Percentiles rank a stretch among this genome's conserved stretches.
Conservation (phyloP, 2,113 vertebrate genomes). For the Platichthys flesus region DNA sequence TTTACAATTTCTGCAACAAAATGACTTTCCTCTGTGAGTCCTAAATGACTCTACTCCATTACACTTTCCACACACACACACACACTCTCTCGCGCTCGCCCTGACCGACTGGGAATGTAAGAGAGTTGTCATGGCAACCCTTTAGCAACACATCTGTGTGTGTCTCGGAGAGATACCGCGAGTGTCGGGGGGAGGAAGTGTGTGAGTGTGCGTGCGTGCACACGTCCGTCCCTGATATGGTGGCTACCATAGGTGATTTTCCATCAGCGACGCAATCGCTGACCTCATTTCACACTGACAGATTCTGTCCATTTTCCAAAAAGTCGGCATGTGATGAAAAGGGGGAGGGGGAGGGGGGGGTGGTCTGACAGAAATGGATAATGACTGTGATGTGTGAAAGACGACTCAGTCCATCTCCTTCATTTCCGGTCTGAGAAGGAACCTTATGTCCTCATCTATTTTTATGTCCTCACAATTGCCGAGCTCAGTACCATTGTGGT, state of each 20-base stretch:
- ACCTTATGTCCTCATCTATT: slow-evolving; percentile 71
- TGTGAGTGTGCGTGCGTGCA: slow-evolving; percentile 3
- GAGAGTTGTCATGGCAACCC: slow-evolving; percentile 78
- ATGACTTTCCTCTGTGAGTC: slow-evolving; percentile 44
- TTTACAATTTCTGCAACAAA: slow-evolving; percentile 54
- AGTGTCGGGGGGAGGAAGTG: slow-evolving; percentile 15
- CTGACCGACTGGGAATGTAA: slow-evolving; percentile 60
- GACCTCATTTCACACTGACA: slow-evolving; percentile 70
- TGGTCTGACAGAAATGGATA: slow-evolving; percentile 47
- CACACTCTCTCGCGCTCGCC: slow-evolving; percentile 13
- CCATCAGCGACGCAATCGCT: slow-evolving; percentile 39
- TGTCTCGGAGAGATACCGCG: neutral
- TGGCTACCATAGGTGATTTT: slow-evolving; percentile 56
- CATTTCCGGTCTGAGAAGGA: slow-evolving; percentile 73
- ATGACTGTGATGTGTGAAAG: slow-evolving; percentile 69
- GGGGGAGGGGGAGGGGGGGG: slow-evolving; percentile 17
- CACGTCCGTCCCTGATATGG: slow-evolving; percentile 27
- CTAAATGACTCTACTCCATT: slow-evolving; percentile 63
- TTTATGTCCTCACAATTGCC: slow-evolving; percentile 51
- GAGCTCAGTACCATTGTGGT: slow-evolving; percentile 48
- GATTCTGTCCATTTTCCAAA: slow-evolving; percentile 54
- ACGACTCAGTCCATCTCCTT: slow-evolving; percentile 66
- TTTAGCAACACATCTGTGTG: slow-evolving; percentile 71
- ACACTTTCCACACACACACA: slow-evolving; percentile 36
- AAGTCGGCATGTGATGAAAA: slow-evolving; percentile 49